Base-by-base conservation (phyloP, 2,113 vertebrate genomes). In the Paratilapia polleni region DNA sequence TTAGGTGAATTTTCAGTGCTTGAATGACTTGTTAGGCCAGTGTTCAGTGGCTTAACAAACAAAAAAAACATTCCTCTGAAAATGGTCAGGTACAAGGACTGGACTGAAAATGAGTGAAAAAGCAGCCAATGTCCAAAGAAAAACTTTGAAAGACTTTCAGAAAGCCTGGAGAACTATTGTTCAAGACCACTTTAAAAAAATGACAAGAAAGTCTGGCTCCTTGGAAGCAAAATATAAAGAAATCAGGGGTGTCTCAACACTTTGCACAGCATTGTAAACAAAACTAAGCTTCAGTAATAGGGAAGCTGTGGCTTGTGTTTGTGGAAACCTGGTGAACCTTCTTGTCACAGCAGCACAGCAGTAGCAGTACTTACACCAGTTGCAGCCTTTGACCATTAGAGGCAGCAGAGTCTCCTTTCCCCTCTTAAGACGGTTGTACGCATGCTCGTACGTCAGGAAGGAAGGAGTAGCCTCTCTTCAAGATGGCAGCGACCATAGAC, bases 401-500 rank as follows among this genome's bases (percentile, higher is more conserved):
- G 77, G 88, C 78, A 63, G 70, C 43, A 20, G 49, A 75, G 74
- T 12, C 49, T n/a, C 14, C 4, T 1, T 64, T 17, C 14, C 10
- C 0, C 28, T 41, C 26, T 31, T 64, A n/a, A 79, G 41, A 77
- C 60, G 49, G 2, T 76, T 86, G 57, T 84, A 75, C 89, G 85
- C 80, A 73, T 43, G 79, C 74, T 70, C 52, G 8, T 26, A 58
- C 43, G 92, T 88, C 80, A 94, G 81, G 92, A 92, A 93, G 92
- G 88, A 94, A 94, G 90, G 89, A 90, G 92, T 64, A 70, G 58
- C 81, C 75, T 93, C 82, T 94, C 92, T 96, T 87, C 95, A 98
- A 97, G 94, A 98, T 98, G 98, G 97, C 98, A 94, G 92, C 95
- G 91, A 96, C 96, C 91, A 95, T 94, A 88, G 96, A 97, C 86